A percentile compares a stretch with the other conserved stretches of the same genome.
These are phyloP conservation scores for Eupithecia exiguata DNA, from an alignment of 2,888 invertebrate genomes.

Conservation along the genomic window DNA sequence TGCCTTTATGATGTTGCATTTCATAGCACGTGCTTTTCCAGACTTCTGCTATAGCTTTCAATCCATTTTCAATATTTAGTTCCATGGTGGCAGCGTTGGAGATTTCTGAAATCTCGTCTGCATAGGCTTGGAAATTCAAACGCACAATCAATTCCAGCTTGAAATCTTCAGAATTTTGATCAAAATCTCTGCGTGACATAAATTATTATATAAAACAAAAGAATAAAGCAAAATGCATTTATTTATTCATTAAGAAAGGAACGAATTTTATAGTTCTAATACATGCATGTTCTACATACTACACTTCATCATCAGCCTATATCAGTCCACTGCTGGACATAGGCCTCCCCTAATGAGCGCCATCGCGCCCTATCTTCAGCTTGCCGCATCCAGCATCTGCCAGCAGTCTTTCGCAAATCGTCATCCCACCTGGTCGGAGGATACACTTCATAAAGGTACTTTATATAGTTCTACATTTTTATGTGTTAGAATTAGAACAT, in stretches of 20 bases:
- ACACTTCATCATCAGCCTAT: too few relatives aligned
- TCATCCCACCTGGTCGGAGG: too few relatives aligned
- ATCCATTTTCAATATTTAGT: conserved; percentile 91
- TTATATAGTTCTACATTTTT: too few relatives aligned
- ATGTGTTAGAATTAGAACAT: too few relatives aligned
- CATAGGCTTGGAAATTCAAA: conserved; percentile 91
- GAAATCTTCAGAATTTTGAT: conserved; percentile 90
- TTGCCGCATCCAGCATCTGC: too few relatives aligned
- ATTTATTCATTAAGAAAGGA: not conserved
- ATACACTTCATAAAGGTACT: too few relatives aligned
- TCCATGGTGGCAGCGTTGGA: conserved; percentile 96
- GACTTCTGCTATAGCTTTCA: conserved; percentile 87
- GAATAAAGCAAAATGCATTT: not conserved
- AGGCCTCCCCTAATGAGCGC: too few relatives aligned
- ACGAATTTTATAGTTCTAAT: too few relatives aligned
- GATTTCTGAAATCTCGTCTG: conserved; percentile 92
- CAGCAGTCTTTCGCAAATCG: too few relatives aligned
- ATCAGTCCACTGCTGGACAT: too few relatives aligned
- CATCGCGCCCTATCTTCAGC: too few relatives aligned
- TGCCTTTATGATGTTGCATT: conserved; percentile 88
- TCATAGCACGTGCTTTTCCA: conserved; percentile 90
- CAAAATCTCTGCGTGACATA: conserved; percentile 85
- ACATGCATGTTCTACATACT: too few relatives aligned
- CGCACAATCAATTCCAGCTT: conserved; percentile 91
- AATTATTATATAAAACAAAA: conserved; percentile 11